Percentiles rank a stretch among this genome's conserved stretches.
These are phyloP conservation scores for Hyaena hyaena DNA, from an alignment of 2,113 vertebrate species.

Conservation along the genomic window DNA sequence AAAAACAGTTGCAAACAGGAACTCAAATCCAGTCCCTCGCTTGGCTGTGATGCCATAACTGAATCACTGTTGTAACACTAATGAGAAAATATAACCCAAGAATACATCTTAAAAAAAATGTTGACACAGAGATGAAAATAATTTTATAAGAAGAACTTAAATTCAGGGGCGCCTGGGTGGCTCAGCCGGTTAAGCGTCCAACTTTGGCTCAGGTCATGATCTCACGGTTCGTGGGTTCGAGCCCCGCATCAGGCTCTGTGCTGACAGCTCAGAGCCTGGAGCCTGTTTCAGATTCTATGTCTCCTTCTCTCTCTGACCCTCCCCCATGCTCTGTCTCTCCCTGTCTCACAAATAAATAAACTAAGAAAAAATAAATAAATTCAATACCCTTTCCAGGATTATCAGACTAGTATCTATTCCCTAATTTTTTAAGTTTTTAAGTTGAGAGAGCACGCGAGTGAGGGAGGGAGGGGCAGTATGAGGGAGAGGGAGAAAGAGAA, in stretches of 20 bases:
- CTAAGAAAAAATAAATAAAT: neutral
- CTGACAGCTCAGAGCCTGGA: no score
- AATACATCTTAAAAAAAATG: slow-evolving; percentile 1
- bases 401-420: slow-evolving; percentile 5
- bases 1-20: neutral
- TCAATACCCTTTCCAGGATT: neutral
- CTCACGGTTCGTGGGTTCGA: no score
- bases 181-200: no score
- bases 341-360: no score
- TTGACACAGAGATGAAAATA: neutral
- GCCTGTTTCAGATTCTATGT: no score
- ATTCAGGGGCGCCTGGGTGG: neutral
- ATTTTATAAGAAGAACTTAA: slow-evolving; percentile 34
- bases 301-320: no score
- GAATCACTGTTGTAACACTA: neutral
- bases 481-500: no score
- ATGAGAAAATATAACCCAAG: slow-evolving; percentile 19
- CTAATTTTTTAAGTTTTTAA: neutral
- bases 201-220: no score
- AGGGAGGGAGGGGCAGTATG: no score
- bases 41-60: neutral
- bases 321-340: no score
- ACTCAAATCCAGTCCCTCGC: neutral
- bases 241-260: no score
- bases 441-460: no score